phyloP scores from a whole-genome alignment of 2,113 vertebrate species.

The Okapia johnstoni region DNA sequence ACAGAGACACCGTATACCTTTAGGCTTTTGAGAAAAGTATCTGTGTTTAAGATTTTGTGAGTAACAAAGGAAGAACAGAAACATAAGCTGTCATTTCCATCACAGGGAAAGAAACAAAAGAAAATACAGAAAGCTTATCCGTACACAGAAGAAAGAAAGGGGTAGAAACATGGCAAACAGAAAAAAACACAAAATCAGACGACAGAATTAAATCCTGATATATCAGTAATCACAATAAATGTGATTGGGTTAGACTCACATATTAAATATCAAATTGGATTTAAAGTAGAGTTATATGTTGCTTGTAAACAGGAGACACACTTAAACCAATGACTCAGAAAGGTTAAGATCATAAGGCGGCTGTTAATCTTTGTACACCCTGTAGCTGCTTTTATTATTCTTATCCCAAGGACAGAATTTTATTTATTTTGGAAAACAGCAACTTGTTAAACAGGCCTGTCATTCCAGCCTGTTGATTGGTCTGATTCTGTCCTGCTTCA shows the following conservation, averaged over 20 bases:
- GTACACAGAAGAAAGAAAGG: neutral
- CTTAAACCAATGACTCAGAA: neutral
- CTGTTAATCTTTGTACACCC: neutral
- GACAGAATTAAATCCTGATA: neutral
- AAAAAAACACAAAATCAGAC: neutral
- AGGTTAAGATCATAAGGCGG: neutral
- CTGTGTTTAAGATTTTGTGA: neutral
- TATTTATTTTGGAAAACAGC: neutral
- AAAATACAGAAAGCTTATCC: neutral
- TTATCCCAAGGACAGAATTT: neutral
- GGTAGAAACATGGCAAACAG: neutral
- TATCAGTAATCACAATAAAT: neutral
- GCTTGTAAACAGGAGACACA: neutral
- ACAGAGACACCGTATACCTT: neutral
- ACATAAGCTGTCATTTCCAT: neutral
- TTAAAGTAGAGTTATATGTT: neutral
- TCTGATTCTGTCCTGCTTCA: neutral
- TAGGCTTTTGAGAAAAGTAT: neutral
- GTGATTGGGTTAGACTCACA: neutral
- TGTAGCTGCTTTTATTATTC: neutral
- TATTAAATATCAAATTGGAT: neutral
- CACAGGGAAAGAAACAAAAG: neutral
- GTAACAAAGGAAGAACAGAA: neutral
- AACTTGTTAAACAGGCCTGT: neutral
- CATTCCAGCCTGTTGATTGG: neutral